phyloP scores from a whole-genome alignment of 2,113 vertebrate genomes.

The Lagenorhynchus albirostris region DNA sequence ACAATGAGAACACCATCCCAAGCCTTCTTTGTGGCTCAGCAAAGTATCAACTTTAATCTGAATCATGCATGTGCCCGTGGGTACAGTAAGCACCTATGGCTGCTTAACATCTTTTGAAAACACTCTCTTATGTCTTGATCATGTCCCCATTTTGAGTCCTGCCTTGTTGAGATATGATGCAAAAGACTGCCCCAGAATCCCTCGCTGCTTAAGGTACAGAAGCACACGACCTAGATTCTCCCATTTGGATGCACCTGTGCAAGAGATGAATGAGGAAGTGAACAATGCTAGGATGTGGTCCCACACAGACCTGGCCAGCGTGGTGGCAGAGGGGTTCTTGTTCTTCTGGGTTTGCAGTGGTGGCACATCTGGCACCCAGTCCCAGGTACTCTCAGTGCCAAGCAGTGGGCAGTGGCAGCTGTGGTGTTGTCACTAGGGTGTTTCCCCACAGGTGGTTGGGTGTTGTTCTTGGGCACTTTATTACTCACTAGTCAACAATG shows the following conservation, averaged over 20 bases:
- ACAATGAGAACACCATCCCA: neutral
- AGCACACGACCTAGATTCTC: neutral
- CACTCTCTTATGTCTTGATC: neutral
- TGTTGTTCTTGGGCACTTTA: neutral
- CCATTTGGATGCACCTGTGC: neutral
- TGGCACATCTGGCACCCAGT: neutral
- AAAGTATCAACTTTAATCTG: neutral
- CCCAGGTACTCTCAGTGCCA: neutral
- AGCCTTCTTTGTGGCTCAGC: neutral
- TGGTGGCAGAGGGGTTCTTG: neutral
- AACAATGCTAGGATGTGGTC: neutral
- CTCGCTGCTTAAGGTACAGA: neutral
- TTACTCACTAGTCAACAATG: neutral
- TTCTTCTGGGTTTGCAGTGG: neutral
- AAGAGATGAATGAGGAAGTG: neutral
- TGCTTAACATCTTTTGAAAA: neutral
- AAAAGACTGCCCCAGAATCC: neutral
- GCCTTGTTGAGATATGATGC: neutral
- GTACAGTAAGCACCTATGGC: neutral
- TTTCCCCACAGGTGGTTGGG: neutral
- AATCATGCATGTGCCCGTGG: neutral
- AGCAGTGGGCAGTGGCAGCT: neutral
- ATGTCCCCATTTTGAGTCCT: neutral
- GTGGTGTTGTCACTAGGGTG: neutral
- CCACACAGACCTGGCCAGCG: neutral